A percentile compares a stretch with the other conserved stretches of the same genome.
Evolutionary conservation across 2,888 invertebrate genomes (phyloP).

Genomic region (Pristionchus maxplancki): DNA sequence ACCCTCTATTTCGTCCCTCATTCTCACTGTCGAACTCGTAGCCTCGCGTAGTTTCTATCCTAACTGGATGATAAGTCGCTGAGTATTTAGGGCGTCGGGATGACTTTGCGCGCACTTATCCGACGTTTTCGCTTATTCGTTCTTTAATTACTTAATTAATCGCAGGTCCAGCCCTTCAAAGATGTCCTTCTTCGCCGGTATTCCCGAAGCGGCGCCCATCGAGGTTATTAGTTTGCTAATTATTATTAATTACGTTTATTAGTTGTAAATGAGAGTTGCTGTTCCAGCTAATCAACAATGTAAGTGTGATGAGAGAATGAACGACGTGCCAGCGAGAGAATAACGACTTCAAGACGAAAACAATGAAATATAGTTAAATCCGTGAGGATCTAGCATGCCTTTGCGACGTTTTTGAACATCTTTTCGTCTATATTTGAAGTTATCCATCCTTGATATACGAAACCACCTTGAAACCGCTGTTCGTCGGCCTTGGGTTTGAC

Average conservation of each 20-base stretch:
- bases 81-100: not conserved
- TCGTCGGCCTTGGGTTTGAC: not conserved
- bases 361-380: not conserved
- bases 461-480: not conserved
- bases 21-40: not conserved
- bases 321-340: not conserved
- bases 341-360: not conserved
- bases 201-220: conserved; percentile 69
- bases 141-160: not conserved
- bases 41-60: conserved; percentile 26
- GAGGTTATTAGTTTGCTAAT: conserved; percentile 54
- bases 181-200: conserved; percentile 69
- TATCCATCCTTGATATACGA: not conserved
- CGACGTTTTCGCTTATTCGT: not conserved
- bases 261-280: not conserved
- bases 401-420: not conserved
- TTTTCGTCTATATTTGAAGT: too few species aligned
- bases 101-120: not conserved
- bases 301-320: not conserved
- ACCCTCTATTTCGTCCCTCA: not conserved
- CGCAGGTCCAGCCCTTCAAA: not conserved
- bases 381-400: not conserved
- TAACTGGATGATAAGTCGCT: not conserved
- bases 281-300: not conserved
- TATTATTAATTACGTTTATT: not conserved